Conservation (phyloP, 1,140 invertebrate genomes). For the Ostrea edulis region DNA sequence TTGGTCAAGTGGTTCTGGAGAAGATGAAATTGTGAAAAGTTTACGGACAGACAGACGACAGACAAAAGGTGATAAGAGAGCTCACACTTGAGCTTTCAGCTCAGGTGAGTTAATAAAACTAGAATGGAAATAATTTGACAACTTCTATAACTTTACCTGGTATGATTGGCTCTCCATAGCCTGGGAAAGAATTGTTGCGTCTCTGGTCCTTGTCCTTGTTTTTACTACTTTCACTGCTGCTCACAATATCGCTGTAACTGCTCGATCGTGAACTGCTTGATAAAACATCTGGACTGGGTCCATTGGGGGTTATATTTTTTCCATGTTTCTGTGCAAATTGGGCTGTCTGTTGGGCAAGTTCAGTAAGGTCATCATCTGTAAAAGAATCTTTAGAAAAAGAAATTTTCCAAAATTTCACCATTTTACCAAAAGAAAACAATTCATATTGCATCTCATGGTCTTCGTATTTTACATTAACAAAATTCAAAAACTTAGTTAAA, state of each 20-base stretch:
- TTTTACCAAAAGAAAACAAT: background rate
- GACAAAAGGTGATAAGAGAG: too few species aligned
- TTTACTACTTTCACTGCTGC: slow-evolving; percentile 62
- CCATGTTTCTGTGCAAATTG: slow-evolving; percentile 73
- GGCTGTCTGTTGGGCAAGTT: slow-evolving; percentile 75
- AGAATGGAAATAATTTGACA: background rate
- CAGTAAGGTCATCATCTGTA: slow-evolving; percentile 67
- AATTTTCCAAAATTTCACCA: background rate
- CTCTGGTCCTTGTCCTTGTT: background rate
- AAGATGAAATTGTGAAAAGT: too few species aligned
- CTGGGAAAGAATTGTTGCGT: background rate
- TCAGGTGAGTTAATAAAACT: too few species aligned
- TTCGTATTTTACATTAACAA: background rate
- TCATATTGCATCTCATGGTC: background rate
- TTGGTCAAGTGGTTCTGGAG: too few species aligned
- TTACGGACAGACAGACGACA: too few species aligned
- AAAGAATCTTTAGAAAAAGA: background rate
- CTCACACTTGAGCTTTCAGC: too few species aligned
- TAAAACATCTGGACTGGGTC: slow-evolving; percentile 58
- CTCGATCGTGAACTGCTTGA: slow-evolving; percentile 69
- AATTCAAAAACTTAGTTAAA: background rate
- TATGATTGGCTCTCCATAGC: background rate
- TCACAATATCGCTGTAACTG: slow-evolving; percentile 77
- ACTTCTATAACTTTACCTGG: background rate
- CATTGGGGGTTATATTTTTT: slow-evolving; percentile 51